Conservation (phyloP, 2,888 invertebrate species). For the Microplitis manilae region DNA sequence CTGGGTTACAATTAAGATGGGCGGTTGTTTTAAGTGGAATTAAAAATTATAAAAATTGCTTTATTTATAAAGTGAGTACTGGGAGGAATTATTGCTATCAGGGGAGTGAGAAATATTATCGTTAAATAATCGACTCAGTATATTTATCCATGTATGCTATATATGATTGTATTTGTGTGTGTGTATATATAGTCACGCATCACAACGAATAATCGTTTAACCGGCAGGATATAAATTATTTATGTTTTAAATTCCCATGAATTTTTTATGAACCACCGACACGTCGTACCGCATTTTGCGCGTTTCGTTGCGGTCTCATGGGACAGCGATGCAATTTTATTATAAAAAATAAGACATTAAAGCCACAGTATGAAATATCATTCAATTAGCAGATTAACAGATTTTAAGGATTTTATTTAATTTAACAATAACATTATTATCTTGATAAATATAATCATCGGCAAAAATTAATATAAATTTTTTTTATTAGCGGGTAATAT, state of each 20-base stretch:
- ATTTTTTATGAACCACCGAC: conserved; percentile 54
- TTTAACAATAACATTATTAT: too few relatives aligned
- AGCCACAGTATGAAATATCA: background rate
- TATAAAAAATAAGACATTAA: conserved; percentile 49
- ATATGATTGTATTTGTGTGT: conserved; percentile 10
- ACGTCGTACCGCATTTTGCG: conserved; percentile 46
- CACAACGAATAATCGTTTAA: conserved; percentile 46
- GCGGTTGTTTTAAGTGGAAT: background rate
- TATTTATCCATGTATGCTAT: conserved; percentile 14
- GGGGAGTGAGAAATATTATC: conserved; percentile 34
- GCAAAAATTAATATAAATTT: too few relatives aligned
- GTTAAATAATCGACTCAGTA: conserved; percentile 36
- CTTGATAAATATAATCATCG: too few relatives aligned
- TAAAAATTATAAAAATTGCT: conserved; percentile 1
- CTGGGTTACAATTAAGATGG: background rate
- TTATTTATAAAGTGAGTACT: background rate
- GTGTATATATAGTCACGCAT: conserved; percentile 1
- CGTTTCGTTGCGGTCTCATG: conserved; percentile 34
- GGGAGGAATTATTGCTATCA: background rate
- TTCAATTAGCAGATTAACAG: background rate
- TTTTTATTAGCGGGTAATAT: too few relatives aligned
- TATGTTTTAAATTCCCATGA: conserved; percentile 51
- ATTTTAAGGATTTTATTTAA: background rate
- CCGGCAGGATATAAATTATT: conserved; percentile 54
- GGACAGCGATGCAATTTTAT: conserved; percentile 15